phyloP scores from a whole-genome alignment of 2,888 invertebrate species.

The Ametastegia equiseti region DNA sequence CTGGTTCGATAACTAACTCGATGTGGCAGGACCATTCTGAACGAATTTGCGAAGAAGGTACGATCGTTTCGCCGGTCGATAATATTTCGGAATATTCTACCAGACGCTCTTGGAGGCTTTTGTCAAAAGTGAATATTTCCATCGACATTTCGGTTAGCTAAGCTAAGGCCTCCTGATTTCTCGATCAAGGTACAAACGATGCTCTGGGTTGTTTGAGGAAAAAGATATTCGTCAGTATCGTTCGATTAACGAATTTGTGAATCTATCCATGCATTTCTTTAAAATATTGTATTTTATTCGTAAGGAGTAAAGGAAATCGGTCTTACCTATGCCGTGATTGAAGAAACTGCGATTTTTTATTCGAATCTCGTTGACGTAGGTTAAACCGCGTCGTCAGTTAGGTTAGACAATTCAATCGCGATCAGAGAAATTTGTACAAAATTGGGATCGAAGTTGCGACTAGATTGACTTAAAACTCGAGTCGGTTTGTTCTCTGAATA shows the following conservation, averaged over 20 bases:
- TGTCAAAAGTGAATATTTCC: slow-evolving; percentile 80
- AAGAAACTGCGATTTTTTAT: background rate
- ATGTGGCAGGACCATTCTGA: slow-evolving; percentile 79
- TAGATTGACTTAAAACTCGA: background rate
- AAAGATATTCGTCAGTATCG: too few relatives aligned
- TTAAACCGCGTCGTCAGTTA: background rate
- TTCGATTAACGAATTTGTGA: too few relatives aligned
- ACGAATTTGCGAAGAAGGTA: slow-evolving; percentile 77
- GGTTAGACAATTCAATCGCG: background rate
- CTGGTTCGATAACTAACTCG: slow-evolving; percentile 81
- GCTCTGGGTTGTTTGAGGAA: too few relatives aligned
- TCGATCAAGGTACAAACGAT: too few relatives aligned
- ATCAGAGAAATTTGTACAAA: background rate
- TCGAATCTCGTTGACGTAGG: background rate
- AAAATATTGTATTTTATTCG: background rate
- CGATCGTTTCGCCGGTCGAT: slow-evolving; percentile 69
- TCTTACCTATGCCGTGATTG: background rate
- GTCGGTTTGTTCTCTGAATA: background rate
- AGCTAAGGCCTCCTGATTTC: too few relatives aligned
- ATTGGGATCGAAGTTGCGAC: background rate
- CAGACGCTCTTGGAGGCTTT: slow-evolving; percentile 78
- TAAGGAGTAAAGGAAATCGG: background rate
- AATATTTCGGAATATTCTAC: slow-evolving; percentile 78
- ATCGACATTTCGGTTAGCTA: slow-evolving; percentile 66
- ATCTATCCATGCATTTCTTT: too few relatives aligned